Base-by-base conservation (phyloP, 2,888 invertebrate genomes). In the Agrilus cyanescens region DNA sequence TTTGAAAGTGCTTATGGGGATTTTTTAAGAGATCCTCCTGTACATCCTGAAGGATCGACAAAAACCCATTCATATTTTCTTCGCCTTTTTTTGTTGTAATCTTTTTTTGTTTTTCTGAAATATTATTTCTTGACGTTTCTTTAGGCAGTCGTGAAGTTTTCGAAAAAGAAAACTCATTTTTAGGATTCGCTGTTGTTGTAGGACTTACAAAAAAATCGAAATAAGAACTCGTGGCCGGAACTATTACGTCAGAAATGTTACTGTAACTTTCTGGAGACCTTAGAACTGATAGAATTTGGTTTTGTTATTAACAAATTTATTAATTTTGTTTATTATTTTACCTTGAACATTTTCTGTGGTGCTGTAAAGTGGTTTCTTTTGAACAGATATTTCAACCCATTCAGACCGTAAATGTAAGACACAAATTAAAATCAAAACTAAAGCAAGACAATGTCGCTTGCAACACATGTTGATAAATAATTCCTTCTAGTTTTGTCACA, bases 1-100 rank as follows among this genome's bases (percentile, higher is more conserved):
- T 73, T 35, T 56, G 57, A 13, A 56, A 47, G 25, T 54, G 53
- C 38, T 62, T 65, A 14, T 72, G 65, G 4, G 68, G 67, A 46
- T 63, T 67, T 13, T 53, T 50, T 30, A 62, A 50, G 25, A 67
- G 50, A 16, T 57, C 57, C 15, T 57, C 54, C 50, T 67, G 66
- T 14, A 65, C 54, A 31, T 50, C 51, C 39, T 55, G 51, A 32
- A 65, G 43, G 38, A 59, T 54, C 2, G 59, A 51, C 36, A 52
- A 34, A 35, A 54, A 52, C 14, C 47, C 43, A 38, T 50, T 53
- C 36, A 36, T 50, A 25, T 40, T 48, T 18, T 45, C 45, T 31
- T 44, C 18, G 10, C 38, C 37, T 20, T 25, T 45, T 12, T 48
- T 39, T 30, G 40, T 40, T 32, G 40, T 30, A 25, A 30, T 41